Conservation (phyloP, 2,888 invertebrate genomes). For the Drosophila stalkeri region DNA sequence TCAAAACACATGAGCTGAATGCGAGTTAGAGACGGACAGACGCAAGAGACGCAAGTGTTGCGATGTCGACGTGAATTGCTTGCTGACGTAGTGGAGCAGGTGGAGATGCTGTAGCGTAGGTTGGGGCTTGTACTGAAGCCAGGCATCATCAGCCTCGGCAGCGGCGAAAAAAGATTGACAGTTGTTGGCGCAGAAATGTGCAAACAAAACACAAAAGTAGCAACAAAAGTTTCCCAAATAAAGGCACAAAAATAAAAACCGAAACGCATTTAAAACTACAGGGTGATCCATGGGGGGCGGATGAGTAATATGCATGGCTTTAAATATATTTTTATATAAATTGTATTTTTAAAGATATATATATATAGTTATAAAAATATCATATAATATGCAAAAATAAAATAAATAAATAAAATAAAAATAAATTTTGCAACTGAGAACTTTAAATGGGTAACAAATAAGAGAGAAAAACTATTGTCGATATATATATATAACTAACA, state of each 20-base stretch:
- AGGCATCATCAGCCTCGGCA: constrained; percentile 46
- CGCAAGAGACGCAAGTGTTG: constrained; percentile 16
- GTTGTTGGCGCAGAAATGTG: constrained; percentile 76
- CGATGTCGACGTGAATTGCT: constrained; percentile 11
- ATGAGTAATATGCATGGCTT: not conserved
- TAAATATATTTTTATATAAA: not conserved
- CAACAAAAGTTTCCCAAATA: constrained; percentile 71
- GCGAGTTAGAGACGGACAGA: constrained; percentile 32
- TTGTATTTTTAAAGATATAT: no score
- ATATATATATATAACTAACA: no score
- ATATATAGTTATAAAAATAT: no score
- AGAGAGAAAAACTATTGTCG: no score
- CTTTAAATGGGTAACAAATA: no score
- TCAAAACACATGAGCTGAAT: constrained; percentile 73
- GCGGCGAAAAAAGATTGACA: constrained; percentile 68
- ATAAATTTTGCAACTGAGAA: no score
- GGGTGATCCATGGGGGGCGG: constrained; percentile 35
- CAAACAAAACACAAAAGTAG: constrained; percentile 72
- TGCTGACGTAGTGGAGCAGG: not conserved
- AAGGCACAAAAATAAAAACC: constrained; percentile 57
- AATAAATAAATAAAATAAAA: no score
- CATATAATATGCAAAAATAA: no score
- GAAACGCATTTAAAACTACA: constrained; percentile 60
- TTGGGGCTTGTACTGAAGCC: constrained; percentile 16
- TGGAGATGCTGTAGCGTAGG: not conserved